Conservation (phyloP, 2,888 invertebrate species). For the Agrochola circellaris region DNA sequence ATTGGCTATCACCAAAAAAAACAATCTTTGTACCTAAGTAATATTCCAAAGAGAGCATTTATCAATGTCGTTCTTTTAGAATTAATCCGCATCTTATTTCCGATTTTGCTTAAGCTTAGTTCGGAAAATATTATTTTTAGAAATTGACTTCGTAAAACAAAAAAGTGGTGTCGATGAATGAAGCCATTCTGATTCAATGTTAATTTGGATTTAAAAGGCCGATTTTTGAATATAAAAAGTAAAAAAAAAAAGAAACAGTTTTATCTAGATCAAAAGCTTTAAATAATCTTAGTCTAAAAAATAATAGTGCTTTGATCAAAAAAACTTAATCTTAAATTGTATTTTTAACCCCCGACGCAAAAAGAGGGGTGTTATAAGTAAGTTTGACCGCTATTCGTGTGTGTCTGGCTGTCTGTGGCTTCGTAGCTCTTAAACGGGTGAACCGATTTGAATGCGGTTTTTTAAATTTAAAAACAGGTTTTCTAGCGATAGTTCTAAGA, state of each 20-base stretch:
- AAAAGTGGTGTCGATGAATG: neutral
- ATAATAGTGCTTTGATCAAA: neutral
- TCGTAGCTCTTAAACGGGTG: no score
- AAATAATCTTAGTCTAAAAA: neutral
- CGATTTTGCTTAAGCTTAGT: neutral
- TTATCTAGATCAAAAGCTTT: neutral
- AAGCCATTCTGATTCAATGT: no score
- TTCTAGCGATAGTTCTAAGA: no score
- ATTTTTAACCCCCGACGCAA: neutral
- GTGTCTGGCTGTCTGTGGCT: no score
- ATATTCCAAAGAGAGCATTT: neutral
- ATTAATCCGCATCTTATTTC: slow-evolving; percentile 4
- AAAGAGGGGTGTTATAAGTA: no score
- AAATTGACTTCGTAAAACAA: neutral
- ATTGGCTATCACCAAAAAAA: neutral
- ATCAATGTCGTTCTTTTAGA: neutral
- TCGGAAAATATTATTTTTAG: neutral
- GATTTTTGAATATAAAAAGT: neutral
- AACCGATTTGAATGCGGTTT: no score
- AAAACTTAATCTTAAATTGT: neutral
- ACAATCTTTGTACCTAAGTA: neutral
- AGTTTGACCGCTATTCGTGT: no score
- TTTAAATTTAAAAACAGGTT: no score
- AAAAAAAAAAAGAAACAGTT: neutral
- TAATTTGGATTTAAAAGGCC: neutral